Evolutionary conservation across 1,140 invertebrate species (phyloP).

Genomic region (Pollicipes pollicipes): DNA sequence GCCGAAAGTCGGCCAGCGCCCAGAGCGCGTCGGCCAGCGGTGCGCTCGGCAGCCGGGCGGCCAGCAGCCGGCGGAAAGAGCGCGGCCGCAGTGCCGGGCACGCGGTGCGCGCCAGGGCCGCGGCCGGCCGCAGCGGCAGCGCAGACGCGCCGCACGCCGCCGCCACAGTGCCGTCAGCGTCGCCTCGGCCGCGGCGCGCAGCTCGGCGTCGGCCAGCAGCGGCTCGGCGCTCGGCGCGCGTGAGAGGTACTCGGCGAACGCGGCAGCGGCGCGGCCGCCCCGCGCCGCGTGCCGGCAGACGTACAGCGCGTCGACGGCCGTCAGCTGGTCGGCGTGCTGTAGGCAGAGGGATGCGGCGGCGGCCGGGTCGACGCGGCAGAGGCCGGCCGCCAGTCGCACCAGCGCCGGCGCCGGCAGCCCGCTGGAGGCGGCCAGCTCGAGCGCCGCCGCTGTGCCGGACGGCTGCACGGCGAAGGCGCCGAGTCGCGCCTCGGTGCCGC

Average conservation of each 20-base stretch:
- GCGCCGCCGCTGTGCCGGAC: too few relatives aligned
- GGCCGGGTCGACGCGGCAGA: neutral
- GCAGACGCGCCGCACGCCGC: neutral
- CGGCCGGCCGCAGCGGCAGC: neutral
- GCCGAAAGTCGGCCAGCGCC: neutral
- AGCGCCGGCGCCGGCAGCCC: too few relatives aligned
- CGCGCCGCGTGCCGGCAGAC: neutral
- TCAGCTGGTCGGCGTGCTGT: neutral
- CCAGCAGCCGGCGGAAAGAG: neutral
- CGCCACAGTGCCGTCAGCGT: neutral
- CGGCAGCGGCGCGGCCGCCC: too few relatives aligned
- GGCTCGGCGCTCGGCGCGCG: too few relatives aligned
- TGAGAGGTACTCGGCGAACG: neutral
- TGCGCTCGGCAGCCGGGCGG: neutral
- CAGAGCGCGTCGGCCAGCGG: neutral
- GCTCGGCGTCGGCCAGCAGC: neutral
- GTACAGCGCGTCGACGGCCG: neutral
- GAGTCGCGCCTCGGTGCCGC: neutral
- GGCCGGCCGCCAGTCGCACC: neutral
- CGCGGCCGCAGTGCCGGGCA: too few relatives aligned
- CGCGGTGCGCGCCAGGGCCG: neutral
- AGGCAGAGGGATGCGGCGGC: neutral
- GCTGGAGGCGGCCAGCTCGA: neutral
- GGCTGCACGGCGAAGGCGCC: neutral
- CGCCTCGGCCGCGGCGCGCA: neutral